Evolutionary conservation across 2,797 vertebrate genomes (phyloP), one percentile per base, ranked within the genome.

Genomic region (Percopsis omiscomaycus): DNA sequence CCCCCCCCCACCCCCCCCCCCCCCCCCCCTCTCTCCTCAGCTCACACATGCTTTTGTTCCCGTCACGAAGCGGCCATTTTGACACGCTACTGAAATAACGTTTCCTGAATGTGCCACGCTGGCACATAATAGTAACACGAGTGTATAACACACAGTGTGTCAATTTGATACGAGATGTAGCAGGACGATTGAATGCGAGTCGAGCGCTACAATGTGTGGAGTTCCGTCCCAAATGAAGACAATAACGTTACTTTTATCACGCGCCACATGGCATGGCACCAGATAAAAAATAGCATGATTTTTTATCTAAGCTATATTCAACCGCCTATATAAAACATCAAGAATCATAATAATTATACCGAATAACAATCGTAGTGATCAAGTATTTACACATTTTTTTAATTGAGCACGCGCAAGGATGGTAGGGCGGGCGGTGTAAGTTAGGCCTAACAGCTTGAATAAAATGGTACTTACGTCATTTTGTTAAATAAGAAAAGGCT

Each of bases 391-490:
- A 37, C 6, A 1, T 37, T 8, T 37, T 30, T 28, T 28, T n/a
- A 29, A 29, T 55, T 4, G 8, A 29, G 12, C 46, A 12, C 46
- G 15, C 4, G 15, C 15, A 15, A 3, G 30, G 47, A 15, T 48
- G n/a, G 3, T 0, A 13, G 5, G 22, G 14, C 1, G 22, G 46
- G 2, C 47, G 3, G 4, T 0, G 12, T 22, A n/a, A 6, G 10
- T 15, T 32, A 73, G 70, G 70, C 57, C 72, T 1, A 4, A 61
- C 48, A 51, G 27, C 55, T 48, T 32, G 61, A 50, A 52, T 5
- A 16, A 72, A 74, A 45, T 1, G 52, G 77, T 83, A 93, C 92
- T 93, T 88, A 93, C 92, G 82, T 90, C 92, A 93, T 93, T 64
- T 87, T 91, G 75, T 54, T 84, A 77, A 85, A 85, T 86, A 71